Base-by-base conservation (phyloP, 2,888 invertebrate genomes). In the Microctonus hyperodae region DNA sequence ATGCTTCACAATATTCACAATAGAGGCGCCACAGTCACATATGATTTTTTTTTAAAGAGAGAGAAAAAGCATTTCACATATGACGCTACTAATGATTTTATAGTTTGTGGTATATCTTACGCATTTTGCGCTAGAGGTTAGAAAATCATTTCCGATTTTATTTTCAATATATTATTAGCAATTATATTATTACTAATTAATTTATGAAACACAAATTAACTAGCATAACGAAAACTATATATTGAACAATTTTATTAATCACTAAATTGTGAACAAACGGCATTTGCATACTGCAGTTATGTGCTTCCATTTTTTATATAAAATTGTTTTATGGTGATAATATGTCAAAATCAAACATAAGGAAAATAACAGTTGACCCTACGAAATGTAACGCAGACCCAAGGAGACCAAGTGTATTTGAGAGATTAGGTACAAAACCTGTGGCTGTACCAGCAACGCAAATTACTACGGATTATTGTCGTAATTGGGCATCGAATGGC, bases 351-450 rank as follows among this genome's bases (percentile, higher is more conserved):
- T 90, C 89, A 88, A 89, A 89, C 85, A 90, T 91, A 88, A 89
- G 91, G 85, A 91, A 91, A 89, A 91, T 91, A 85, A 90, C 91
- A 83, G 90, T 90, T 84, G 91, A 90, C 85, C 87, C 90, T 85
- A 88, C 89, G 82, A 90, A 90, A 87, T 87, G 87, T 83, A 90
- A 90, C 74, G 80, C 79, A 86, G 88, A 88, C 81, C 85, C 88
- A 83, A 88, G 83, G 74, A 88, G 92, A 84, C 92, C 92, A 74
- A 93, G 92, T 87, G 93, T 93, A 75, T 93, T 93, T 86, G 93
- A 93, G 85, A 88, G 93, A 77, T 88, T 93, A 79, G 93, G 93
- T 75, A 92, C 91, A 53, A 92, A 92, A 85, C 90, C 91, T 80
- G 86, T 86, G 70, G 84, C 87, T 33, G 80, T 79, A 73, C 74